Evolutionary conservation across 2,888 invertebrate genomes (phyloP).

Genomic region (Eubasilissa splendida): DNA sequence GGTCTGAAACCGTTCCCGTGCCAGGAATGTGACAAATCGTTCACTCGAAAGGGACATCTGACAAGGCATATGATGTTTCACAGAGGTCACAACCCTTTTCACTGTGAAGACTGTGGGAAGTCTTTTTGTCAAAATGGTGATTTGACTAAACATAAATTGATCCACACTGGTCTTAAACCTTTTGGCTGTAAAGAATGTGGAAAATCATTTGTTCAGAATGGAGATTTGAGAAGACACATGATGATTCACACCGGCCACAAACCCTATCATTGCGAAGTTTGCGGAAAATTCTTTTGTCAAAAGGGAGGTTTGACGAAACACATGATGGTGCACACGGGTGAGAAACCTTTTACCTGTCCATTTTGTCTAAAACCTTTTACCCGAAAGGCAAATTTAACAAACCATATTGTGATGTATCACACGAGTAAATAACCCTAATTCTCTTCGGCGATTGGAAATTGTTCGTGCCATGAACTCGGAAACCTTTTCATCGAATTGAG

Average conservation of each 20-base stretch:
- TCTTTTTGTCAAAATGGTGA: background rate
- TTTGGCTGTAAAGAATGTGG: conserved; percentile 1
- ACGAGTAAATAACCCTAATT: too few species aligned
- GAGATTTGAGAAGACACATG: background rate
- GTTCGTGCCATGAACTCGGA: too few species aligned
- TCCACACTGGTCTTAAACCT: background rate
- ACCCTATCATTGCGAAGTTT: background rate
- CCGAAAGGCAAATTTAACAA: too few species aligned
- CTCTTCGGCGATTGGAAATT: too few species aligned
- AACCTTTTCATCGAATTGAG: too few species aligned
- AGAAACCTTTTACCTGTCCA: too few species aligned
- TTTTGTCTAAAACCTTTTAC: too few species aligned
- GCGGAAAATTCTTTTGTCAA: background rate
- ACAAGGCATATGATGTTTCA: background rate
- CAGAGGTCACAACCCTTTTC: background rate
- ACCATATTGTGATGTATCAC: too few species aligned
- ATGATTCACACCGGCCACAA: conserved; percentile 1
- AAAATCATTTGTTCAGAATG: background rate
- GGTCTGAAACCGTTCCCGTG: conserved; percentile 14
- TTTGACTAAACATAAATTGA: background rate
- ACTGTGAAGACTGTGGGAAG: background rate
- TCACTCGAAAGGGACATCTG: background rate
- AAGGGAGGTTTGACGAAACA: conserved; percentile 6
- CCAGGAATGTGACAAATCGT: background rate
- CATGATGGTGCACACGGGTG: too few species aligned